These are phyloP conservation scores for Callocephalon fimbriatum DNA, from an alignment of 2,113 vertebrate species.

Conservation along the genomic window DNA sequence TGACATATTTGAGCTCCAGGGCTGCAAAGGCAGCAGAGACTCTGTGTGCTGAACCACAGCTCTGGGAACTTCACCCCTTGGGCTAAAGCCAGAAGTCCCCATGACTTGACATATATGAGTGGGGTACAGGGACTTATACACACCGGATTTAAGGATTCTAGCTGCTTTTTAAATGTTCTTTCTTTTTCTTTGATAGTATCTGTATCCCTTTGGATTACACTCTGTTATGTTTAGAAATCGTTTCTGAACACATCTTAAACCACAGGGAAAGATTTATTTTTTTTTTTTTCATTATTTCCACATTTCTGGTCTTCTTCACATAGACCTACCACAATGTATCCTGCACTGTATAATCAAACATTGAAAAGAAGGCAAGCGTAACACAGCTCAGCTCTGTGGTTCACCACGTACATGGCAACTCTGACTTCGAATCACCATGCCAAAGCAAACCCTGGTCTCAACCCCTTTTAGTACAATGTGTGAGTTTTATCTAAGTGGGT, in stretches of 20 bases:
- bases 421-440: not conserved
- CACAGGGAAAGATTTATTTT: not conserved
- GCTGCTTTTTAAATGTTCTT: not conserved
- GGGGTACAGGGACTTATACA: not conserved
- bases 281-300: not conserved
- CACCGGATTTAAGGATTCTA: not conserved
- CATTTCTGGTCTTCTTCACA: not conserved
- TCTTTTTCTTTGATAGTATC: not conserved
- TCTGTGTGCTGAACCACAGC: not conserved
- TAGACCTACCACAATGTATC: not conserved
- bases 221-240: not conserved
- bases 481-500: slow-evolving; percentile 10
- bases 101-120: fast-evolving
- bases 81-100: not conserved
- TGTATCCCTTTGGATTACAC: not conserved
- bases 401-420: not conserved
- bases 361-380: not conserved
- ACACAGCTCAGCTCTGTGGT: not conserved
- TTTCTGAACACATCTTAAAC: not conserved
- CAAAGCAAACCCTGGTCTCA: not conserved
- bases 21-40: not conserved
- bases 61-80: not conserved
- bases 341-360: not conserved
- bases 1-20: not conserved
- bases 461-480: not conserved